Base-by-base conservation (phyloP, 1,140 invertebrate genomes). In the Megathymus violae region DNA sequence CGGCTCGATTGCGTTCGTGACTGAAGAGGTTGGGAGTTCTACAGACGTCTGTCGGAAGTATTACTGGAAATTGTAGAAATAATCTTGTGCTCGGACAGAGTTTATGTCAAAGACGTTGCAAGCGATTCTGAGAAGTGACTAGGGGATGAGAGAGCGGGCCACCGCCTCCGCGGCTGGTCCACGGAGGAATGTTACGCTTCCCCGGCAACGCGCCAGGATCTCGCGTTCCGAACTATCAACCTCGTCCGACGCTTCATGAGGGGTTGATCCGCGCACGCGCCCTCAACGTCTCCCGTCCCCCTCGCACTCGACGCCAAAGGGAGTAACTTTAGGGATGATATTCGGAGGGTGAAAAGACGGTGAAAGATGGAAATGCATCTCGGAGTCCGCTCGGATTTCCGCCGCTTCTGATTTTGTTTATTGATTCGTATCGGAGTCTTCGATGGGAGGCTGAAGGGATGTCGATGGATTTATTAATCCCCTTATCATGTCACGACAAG, bases 291-390 rank as follows among this genome's bases (percentile, higher is more conserved):
- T 59, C 41, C 67, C 71, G 34, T 85, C 82, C 67, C 74, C 44
- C 61, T 82, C 76, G 67, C 76, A 76, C 85, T 51, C 50, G 54
- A 16, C 46, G 44, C 40, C 59, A 62, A 71, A 71, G 78, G 71
- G 74, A 81, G 60, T 70, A 76, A 77, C 68, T 78, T 80, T 84
- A 62, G 83, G 84, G 84, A 82, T 83, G 84, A n/a, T n/a, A 78
- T 85, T 84, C 82, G 87, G 82, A 88, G 87, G 87, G 87, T 89
- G 85, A 82, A 86, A 81, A 84, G 83, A 88, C 82, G 79, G 71
- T 84, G 84, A 86, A 88, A 86, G 83, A 87, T 89, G 84, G 87
- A 88, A 88, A 88, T 89, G 87, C 87, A 89, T 89, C 84, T 85
- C 82, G 79, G 72, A 84, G 77, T 80, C 69, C 71, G 80, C 78